Conservation (phyloP, 2,113 vertebrate genomes). For the Eira barbara region DNA sequence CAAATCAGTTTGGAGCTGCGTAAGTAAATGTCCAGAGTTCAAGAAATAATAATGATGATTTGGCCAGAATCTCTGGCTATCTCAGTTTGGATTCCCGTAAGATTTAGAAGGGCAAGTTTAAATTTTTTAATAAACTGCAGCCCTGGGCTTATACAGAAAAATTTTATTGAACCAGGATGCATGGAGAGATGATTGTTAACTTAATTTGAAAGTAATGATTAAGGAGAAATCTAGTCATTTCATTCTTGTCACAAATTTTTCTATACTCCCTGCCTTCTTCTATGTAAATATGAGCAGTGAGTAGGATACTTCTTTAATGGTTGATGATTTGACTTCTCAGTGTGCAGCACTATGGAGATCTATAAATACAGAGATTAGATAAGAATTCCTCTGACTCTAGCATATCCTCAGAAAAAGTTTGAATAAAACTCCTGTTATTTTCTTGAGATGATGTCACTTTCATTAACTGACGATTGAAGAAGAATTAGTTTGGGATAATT, state of each 20-base stretch:
- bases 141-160: background rate
- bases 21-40: conserved; percentile 15
- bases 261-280: background rate
- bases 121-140: conserved; percentile 25
- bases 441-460: background rate
- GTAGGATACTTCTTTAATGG: background rate
- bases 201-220: background rate
- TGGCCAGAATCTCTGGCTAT: conserved; percentile 21
- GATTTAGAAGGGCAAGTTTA: conserved; percentile 45
- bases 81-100: conserved; percentile 32
- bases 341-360: background rate
- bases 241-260: background rate
- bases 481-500: background rate
- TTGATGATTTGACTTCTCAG: background rate
- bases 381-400: background rate
- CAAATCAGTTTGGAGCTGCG: conserved; percentile 25
- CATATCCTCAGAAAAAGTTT: background rate
- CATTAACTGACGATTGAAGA: background rate
- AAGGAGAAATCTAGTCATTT: background rate
- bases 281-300: background rate
- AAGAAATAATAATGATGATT: conserved; percentile 39
- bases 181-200: background rate
- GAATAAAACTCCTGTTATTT: background rate
- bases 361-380: background rate
- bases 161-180: background rate